These are phyloP conservation scores for Sparidentex hasta DNA, from an alignment of 2,797 vertebrate species.

Conservation along the genomic window DNA sequence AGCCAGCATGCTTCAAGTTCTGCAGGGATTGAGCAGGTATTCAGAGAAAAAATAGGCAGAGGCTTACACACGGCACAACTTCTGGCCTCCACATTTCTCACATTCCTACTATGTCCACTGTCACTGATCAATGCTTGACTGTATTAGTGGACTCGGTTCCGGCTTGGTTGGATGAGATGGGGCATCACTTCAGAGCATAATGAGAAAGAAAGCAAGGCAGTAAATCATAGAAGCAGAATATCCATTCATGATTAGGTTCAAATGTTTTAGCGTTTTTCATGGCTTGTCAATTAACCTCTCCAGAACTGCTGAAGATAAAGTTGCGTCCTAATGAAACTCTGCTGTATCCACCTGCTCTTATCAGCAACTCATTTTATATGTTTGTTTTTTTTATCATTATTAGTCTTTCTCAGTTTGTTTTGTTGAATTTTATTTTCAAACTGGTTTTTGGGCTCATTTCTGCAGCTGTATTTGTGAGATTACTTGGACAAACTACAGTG, in stretches of 20 bases:
- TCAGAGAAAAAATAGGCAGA: neutral
- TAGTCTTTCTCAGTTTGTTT: neutral
- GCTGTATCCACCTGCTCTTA: neutral
- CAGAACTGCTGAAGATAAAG: neutral
- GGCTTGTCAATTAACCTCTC: too few relatives aligned
- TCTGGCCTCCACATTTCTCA: conserved; percentile 6
- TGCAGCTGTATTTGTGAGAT: neutral
- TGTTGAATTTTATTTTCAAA: too few relatives aligned
- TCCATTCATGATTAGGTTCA: neutral
- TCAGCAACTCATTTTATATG: neutral
- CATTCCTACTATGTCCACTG: neutral
- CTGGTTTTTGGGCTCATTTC: neutral
- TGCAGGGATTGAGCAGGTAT: neutral
- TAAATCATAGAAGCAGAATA: neutral
- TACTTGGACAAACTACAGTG: neutral
- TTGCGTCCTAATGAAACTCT: neutral
- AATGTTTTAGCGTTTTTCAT: too few relatives aligned
- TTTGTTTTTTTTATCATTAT: too few relatives aligned
- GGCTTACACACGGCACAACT: neutral
- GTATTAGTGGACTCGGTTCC: too few relatives aligned
- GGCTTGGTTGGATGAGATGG: neutral
- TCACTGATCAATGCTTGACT: neutral
- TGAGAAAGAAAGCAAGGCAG: neutral
- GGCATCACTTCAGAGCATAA: neutral
- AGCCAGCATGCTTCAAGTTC: neutral